These are phyloP conservation scores for Vombatus ursinus DNA, from an alignment of 2,113 vertebrate species.

Conservation along the genomic window DNA sequence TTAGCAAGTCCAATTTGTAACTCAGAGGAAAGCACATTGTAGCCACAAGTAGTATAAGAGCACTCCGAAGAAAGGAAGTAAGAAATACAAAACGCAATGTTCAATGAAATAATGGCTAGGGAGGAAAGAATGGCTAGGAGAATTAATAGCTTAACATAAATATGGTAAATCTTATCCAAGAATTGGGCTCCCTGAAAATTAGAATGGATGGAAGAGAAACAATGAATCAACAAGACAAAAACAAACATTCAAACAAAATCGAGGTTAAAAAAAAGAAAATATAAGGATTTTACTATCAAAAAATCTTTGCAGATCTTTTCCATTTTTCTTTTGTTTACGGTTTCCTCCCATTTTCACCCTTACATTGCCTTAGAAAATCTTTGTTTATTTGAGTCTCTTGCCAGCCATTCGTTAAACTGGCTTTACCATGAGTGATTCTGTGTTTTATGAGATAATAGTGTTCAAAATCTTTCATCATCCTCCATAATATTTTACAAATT, in stretches of 20 bases:
- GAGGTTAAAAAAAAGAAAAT: neutral
- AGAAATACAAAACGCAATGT: neutral
- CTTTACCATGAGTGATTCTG: neutral
- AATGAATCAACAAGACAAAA: neutral
- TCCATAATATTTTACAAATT: neutral
- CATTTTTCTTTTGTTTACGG: neutral
- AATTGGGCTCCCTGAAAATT: neutral
- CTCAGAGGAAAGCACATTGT: neutral
- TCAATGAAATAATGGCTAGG: neutral
- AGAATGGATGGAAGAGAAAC: neutral
- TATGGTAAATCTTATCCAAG: no score
- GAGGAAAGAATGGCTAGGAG: neutral
- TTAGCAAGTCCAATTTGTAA: neutral
- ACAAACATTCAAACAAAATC: neutral
- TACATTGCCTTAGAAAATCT: neutral
- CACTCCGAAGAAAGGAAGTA: neutral
- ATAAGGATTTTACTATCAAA: neutral
- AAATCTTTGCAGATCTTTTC: neutral
- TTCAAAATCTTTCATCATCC: neutral
- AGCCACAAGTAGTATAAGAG: neutral
- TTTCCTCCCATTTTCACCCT: neutral
- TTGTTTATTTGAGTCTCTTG: neutral
- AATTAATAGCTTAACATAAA: no score
- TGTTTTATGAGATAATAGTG: neutral
- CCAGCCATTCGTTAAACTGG: neutral